These are phyloP conservation scores for Palloptera scutellata DNA, from an alignment of 2,888 invertebrate genomes.

Conservation along the genomic window DNA sequence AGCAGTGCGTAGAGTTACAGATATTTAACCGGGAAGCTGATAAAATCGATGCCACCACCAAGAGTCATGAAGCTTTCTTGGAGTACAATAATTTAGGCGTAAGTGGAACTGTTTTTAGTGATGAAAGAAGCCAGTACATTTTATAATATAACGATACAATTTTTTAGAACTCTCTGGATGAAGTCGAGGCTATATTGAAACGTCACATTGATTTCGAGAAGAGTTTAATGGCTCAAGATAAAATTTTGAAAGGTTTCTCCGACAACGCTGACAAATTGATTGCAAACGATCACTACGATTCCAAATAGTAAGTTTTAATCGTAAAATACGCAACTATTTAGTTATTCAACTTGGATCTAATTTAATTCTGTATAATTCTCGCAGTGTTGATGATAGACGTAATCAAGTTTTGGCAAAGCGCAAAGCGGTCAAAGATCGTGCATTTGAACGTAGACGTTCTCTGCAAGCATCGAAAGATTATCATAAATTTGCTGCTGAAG, in stretches of 20 bases:
- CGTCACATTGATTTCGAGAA: slow-evolving; percentile 94
- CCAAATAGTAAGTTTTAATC: slow-evolving; percentile 71
- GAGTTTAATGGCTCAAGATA: slow-evolving; percentile 91
- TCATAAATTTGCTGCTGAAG: slow-evolving; percentile 92
- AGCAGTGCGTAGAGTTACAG: slow-evolving; percentile 88
- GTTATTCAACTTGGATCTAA: neutral
- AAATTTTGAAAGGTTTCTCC: slow-evolving; percentile 82
- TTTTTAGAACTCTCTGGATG: slow-evolving; percentile 81
- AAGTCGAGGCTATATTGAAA: slow-evolving; percentile 90
- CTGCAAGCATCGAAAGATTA: slow-evolving; percentile 86
- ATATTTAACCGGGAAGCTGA: slow-evolving; percentile 96
- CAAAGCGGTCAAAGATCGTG: slow-evolving; percentile 77
- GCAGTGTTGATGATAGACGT: slow-evolving; percentile 75
- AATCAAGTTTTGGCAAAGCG: slow-evolving; percentile 79
- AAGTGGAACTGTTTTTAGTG: slow-evolving; percentile 54
- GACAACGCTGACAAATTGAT: slow-evolving; percentile 85
- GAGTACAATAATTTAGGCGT: slow-evolving; percentile 89
- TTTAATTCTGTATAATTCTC: slow-evolving; percentile 10
- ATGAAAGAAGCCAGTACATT: neutral
- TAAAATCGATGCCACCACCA: slow-evolving; percentile 93
- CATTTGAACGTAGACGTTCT: slow-evolving; percentile 76
- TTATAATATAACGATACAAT: neutral
- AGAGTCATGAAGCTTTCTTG: slow-evolving; percentile 92
- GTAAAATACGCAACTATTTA: neutral
- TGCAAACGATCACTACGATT: slow-evolving; percentile 80